Percentiles rank a stretch among this genome's conserved stretches.
Evolutionary conservation across 2,797 vertebrate genomes (phyloP).

Genomic region (Falco peregrinus): DNA sequence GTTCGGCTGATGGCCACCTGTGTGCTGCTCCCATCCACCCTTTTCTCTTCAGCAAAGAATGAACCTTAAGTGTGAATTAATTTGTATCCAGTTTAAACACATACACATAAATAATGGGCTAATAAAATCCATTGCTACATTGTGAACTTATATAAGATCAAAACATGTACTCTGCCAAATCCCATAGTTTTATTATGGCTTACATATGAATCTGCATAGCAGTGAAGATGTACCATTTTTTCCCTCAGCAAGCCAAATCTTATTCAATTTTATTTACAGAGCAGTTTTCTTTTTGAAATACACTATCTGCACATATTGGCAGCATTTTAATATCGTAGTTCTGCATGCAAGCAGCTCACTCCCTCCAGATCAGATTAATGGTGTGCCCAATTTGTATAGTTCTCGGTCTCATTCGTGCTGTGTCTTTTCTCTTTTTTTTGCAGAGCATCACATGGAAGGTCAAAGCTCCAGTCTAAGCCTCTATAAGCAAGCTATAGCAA

Average conservation of each 20-base stretch:
- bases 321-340: neutral
- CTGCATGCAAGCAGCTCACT: neutral
- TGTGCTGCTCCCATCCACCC: neutral
- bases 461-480: slow-evolving; percentile 47
- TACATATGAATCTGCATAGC: neutral
- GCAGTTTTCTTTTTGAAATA: neutral
- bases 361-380: neutral
- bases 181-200: neutral
- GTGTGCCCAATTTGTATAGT: neutral
- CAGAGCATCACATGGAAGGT: slow-evolving; percentile 11
- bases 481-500: slow-evolving; percentile 34
- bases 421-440: neutral
- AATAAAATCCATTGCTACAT: neutral
- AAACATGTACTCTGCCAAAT: neutral
- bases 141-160: neutral
- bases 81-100: neutral
- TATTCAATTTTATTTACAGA: neutral
- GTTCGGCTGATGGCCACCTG: neutral
- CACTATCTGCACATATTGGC: neutral
- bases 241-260: neutral
- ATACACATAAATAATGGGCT: neutral
- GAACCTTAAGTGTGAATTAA: neutral
- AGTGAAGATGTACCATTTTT: neutral
- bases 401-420: neutral
- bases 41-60: neutral